Conservation (phyloP, 2,888 invertebrate species). For the Abrostola tripartita region DNA sequence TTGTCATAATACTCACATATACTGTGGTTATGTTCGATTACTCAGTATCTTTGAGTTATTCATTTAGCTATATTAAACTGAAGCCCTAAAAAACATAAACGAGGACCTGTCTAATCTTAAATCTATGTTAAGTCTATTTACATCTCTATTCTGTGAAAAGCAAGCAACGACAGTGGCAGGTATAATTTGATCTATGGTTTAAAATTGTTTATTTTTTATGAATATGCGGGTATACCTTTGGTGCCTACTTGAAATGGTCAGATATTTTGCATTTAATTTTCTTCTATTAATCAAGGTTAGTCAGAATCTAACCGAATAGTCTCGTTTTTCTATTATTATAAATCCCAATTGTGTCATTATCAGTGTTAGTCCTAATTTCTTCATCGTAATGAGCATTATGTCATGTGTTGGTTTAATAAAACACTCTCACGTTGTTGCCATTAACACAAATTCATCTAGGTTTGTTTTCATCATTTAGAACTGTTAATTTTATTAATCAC, state of each 20-base stretch:
- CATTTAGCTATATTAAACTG: neutral
- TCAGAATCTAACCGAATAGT: conserved; percentile 5
- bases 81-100: no score
- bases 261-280: no score
- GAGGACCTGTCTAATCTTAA: no score
- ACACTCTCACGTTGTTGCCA: conserved; percentile 14
- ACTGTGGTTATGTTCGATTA: neutral
- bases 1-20: neutral
- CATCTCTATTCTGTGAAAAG: no score
- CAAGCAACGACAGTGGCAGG: no score
- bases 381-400: conserved; percentile 6
- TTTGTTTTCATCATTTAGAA: conserved; percentile 31
- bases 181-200: no score
- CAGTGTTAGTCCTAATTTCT: conserved; percentile 4
- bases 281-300: neutral
- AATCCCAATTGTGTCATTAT: conserved; percentile 6
- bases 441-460: conserved; percentile 36
- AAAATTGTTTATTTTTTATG: no score
- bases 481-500: neutral
- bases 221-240: no score
- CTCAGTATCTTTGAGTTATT: neutral
- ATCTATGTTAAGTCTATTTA: no score
- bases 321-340: neutral
- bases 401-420: conserved; percentile 9
- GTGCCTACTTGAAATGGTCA: no score